Evolutionary conservation across 2,797 vertebrate species (phyloP).

Genomic region (Apogon talboti): DNA sequence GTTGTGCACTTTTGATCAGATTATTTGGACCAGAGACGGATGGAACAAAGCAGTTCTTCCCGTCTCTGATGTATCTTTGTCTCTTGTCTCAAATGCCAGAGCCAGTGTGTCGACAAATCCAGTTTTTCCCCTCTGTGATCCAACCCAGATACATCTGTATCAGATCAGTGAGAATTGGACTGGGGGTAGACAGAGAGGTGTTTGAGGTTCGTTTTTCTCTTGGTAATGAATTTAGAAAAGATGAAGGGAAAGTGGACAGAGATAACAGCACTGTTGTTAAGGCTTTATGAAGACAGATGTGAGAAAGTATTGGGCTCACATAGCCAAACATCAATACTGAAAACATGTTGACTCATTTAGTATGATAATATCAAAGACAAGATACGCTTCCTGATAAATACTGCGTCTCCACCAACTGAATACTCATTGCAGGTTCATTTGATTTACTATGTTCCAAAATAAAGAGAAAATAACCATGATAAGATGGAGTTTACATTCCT

Average conservation of each 20-base stretch:
- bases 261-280: constrained; percentile 47
- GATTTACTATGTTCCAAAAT: constrained; percentile 10
- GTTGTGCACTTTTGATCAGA: constrained; percentile 64
- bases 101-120: constrained; percentile 57
- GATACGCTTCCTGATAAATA: constrained; percentile 33
- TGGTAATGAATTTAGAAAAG: constrained; percentile 46
- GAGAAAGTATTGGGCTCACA: constrained; percentile 46
- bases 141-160: constrained; percentile 65
- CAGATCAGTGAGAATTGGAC: constrained; percentile 46
- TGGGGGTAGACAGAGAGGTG: constrained; percentile 28
- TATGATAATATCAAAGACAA: constrained; percentile 43
- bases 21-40: constrained; percentile 62
- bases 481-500: constrained; percentile 9
- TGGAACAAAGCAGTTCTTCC: constrained; percentile 58
- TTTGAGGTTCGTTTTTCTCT: constrained; percentile 46
- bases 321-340: constrained; percentile 40
- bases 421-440: constrained; percentile 18
- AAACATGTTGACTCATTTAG: constrained; percentile 39
- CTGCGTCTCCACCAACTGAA: constrained; percentile 25
- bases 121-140: constrained; percentile 56
- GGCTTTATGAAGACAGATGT: constrained; percentile 58
- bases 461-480: constrained; percentile 16
- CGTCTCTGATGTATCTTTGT: constrained; percentile 62
- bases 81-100: constrained; percentile 69
- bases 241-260: constrained; percentile 52